Percentiles rank a stretch among this genome's conserved stretches.
Conservation (phyloP, 2,113 vertebrate species). For the Eublepharis macularius region DNA sequence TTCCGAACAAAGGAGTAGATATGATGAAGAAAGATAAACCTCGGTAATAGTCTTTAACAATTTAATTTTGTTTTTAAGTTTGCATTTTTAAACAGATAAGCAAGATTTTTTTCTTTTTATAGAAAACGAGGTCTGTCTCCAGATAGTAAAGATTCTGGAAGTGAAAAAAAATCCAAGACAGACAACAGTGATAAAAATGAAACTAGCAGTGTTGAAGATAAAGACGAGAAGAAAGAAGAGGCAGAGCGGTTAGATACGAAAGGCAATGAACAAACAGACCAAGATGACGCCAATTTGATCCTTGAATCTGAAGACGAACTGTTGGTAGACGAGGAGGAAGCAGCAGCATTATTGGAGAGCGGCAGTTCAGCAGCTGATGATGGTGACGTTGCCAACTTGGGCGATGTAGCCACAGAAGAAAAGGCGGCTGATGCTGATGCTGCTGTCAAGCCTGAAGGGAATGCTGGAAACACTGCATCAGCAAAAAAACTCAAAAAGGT, state of each 20-base stretch:
- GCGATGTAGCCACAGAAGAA: constrained; percentile 71
- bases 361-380: constrained; percentile 81
- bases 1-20: constrained; percentile 83
- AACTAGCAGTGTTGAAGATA: constrained; percentile 68
- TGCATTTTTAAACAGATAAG: background rate
- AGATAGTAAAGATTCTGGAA: constrained; percentile 79
- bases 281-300: constrained; percentile 72
- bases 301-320: constrained; percentile 81
- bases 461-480: constrained; percentile 54
- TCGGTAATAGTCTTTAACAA: constrained; percentile 71
- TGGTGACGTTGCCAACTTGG: constrained; percentile 75
- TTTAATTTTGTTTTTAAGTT: background rate
- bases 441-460: constrained; percentile 67
- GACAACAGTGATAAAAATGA: constrained; percentile 74
- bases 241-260: constrained; percentile 68
- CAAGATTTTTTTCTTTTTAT: constrained; percentile 22
- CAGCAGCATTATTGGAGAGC: constrained; percentile 79
- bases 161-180: constrained; percentile 78
- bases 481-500: constrained; percentile 82
- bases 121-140: constrained; percentile 82
- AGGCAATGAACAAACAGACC: constrained; percentile 72
- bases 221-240: constrained; percentile 72
- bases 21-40: constrained; percentile 82
- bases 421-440: constrained; percentile 73
- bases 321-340: constrained; percentile 81